Conservation (phyloP, 2,797 vertebrate genomes). For the Coregonus ussuriensis region DNA sequence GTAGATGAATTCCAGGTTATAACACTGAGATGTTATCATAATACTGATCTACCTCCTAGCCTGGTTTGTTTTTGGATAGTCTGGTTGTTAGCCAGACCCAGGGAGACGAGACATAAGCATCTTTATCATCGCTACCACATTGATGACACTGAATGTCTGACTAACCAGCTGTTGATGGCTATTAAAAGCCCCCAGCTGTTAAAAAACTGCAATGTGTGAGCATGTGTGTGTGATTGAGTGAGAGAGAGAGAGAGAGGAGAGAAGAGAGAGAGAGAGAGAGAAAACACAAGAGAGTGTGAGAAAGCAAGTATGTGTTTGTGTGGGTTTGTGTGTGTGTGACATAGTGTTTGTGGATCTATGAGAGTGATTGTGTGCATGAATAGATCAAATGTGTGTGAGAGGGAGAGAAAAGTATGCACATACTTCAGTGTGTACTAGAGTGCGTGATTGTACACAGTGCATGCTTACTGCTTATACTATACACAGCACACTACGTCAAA, state of each 20-base stretch:
- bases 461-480: not conserved
- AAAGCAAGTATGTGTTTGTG: not conserved
- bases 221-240: not conserved
- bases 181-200: too few species aligned
- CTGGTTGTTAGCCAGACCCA: not conserved
- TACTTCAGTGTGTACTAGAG: constrained; percentile 9
- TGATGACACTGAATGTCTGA: not conserved
- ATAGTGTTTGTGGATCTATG: not conserved
- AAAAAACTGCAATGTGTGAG: not conserved
- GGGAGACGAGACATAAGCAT: not conserved
- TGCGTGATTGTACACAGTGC: constrained; percentile 2
- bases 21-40: not conserved
- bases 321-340: not conserved
- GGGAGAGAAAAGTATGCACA: constrained; percentile 21
- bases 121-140: not conserved
- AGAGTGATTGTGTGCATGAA: not conserved
- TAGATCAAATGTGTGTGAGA: constrained; percentile 8
- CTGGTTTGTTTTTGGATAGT: not conserved
- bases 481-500: not conserved
- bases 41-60: not conserved
- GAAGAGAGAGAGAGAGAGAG: not conserved
- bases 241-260: too few species aligned
- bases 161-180: not conserved
- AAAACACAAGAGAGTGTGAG: not conserved
- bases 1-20: not conserved